A percentile compares a stretch with the other conserved stretches of the same genome.
Conservation (phyloP, 1,140 invertebrate species). For the Eriocheir sinensis region DNA sequence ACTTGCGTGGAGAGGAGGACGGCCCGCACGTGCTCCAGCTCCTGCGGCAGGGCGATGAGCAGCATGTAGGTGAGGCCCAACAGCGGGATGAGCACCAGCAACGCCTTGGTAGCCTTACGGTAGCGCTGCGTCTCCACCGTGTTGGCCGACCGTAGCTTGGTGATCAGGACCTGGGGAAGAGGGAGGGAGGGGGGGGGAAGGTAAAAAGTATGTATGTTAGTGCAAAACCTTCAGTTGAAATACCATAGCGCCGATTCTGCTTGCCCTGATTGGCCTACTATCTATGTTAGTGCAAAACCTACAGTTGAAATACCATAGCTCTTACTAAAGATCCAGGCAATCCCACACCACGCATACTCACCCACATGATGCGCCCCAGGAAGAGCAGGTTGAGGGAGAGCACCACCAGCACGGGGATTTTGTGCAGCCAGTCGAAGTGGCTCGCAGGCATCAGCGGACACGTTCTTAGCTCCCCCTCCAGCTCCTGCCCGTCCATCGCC, state of each 20-base stretch:
- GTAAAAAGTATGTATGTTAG: too few species aligned
- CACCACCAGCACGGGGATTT: constrained; percentile 88
- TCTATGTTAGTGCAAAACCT: too few species aligned
- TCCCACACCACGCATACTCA: constrained; percentile 80
- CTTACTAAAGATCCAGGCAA: too few species aligned
- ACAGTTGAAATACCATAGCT: too few species aligned
- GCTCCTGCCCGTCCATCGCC: constrained; percentile 47
- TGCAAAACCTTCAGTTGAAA: too few species aligned
- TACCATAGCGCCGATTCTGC: too few species aligned
- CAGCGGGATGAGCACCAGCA: constrained; percentile 92
- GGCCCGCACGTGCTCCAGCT: constrained; percentile 84
- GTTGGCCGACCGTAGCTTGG: constrained; percentile 93
- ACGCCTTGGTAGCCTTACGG: constrained; percentile 93
- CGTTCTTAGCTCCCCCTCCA: constrained; percentile 37
- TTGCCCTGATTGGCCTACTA: too few species aligned
- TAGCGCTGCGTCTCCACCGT: constrained; percentile 93
- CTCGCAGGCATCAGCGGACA: constrained; percentile 66
- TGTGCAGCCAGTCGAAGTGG: constrained; percentile 90
- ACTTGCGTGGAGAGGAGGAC: constrained; percentile 92
- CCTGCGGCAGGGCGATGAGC: constrained; percentile 88
- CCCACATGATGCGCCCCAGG: constrained; percentile 95
- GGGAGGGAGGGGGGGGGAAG: not conserved
- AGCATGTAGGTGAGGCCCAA: constrained; percentile 94
- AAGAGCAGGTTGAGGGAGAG: constrained; percentile 92
- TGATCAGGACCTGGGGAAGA: constrained; percentile 90